Evolutionary conservation across 2,797 vertebrate species (phyloP).

Genomic region (Coregonus ussuriensis): DNA sequence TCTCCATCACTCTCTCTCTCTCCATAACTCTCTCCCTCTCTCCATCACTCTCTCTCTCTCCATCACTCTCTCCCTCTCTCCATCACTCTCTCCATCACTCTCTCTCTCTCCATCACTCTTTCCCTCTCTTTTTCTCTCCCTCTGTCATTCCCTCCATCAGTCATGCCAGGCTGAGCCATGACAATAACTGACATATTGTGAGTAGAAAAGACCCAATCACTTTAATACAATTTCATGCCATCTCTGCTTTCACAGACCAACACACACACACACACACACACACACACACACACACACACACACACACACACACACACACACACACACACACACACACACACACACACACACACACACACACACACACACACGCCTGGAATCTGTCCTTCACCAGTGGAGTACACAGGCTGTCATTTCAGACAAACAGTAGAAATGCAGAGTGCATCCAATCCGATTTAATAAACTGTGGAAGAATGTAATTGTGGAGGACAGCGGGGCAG

Average conservation of each 20-base stretch:
- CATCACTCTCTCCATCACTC: slow-evolving; percentile 6
- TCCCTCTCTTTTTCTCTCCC: slow-evolving; percentile 29
- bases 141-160: slow-evolving; percentile 15
- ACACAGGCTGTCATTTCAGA: slow-evolving; percentile 67
- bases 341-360: not conserved
- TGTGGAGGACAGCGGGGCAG: slow-evolving; percentile 72
- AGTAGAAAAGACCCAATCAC: slow-evolving; percentile 66
- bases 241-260: slow-evolving; percentile 61
- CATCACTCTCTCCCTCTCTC: slow-evolving; percentile 6
- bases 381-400: slow-evolving; percentile 54
- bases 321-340: too few species aligned
- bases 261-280: not conserved
- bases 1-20: too few species aligned
- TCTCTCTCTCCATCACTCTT: slow-evolving; percentile 1
- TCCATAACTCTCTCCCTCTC: not conserved
- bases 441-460: slow-evolving; percentile 76
- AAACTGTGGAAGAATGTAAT: slow-evolving; percentile 77
- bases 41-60: not conserved
- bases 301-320: too few species aligned
- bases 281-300: too few species aligned
- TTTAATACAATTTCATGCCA: slow-evolving; percentile 75
- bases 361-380: slow-evolving; percentile 41
- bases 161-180: slow-evolving; percentile 36
- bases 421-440: slow-evolving; percentile 65
- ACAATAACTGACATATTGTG: slow-evolving; percentile 64